These are phyloP conservation scores for Brotogeris chrysoptera DNA, from an alignment of 2,797 vertebrate species.

Conservation along the genomic window DNA sequence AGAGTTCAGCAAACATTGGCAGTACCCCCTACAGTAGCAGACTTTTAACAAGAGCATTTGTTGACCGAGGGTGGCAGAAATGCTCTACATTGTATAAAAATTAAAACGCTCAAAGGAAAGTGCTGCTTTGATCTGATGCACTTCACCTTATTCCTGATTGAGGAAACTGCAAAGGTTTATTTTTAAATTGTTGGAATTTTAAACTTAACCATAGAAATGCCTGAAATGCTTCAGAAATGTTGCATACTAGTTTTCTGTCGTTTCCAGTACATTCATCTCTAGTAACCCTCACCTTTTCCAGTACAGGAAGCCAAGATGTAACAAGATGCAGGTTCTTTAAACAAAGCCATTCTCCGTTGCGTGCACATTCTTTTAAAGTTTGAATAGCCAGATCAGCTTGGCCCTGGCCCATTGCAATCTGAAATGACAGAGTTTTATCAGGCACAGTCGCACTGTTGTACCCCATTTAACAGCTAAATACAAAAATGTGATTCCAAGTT, in stretches of 20 bases:
- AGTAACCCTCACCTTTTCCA: conserved; percentile 87
- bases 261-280: neutral
- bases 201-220: neutral
- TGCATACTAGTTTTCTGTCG: neutral
- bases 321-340: conserved; percentile 97
- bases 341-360: conserved; percentile 92
- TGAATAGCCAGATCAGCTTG: conserved; percentile 94
- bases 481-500: neutral
- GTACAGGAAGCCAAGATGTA: conserved; percentile 89
- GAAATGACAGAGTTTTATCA: conserved; percentile 15
- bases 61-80: neutral
- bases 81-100: neutral
- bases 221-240: neutral
- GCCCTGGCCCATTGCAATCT: conserved; percentile 99
- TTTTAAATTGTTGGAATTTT: neutral
- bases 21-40: neutral
- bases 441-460: neutral
- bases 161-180: neutral
- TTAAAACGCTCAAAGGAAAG: neutral
- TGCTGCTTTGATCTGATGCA: neutral
- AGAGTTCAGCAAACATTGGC: neutral
- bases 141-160: neutral
- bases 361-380: conserved; percentile 87
- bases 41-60: neutral
- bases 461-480: neutral